Evolutionary conservation across 1,140 invertebrate species (phyloP).

Genomic region (Cepaea nemoralis): DNA sequence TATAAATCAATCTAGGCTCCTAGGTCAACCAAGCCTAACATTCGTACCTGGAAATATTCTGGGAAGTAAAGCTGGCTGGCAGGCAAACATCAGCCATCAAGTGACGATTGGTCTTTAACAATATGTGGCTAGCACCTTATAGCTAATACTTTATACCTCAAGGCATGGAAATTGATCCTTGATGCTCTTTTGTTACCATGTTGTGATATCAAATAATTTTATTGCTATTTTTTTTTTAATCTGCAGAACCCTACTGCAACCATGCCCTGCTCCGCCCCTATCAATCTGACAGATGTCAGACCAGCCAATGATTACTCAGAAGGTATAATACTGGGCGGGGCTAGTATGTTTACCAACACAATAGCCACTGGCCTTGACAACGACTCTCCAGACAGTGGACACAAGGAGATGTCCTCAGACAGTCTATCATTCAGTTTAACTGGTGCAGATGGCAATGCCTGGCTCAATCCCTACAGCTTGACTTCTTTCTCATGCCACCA

Average conservation of each 20-base stretch:
- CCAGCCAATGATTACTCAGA: slow-evolving; percentile 25
- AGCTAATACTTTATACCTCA: no score
- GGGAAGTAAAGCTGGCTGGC: no score
- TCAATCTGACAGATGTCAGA: slow-evolving; percentile 54
- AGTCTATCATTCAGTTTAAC: slow-evolving; percentile 52
- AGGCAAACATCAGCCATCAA: no score
- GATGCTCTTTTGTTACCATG: no score
- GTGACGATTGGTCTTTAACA: no score
- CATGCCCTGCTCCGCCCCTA: slow-evolving; percentile 57
- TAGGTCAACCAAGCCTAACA: no score
- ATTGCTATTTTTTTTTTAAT: slow-evolving; percentile 3
- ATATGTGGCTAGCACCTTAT: no score
- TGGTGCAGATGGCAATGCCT: slow-evolving; percentile 36
- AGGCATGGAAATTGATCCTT: no score
- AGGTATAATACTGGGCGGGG: slow-evolving; percentile 18
- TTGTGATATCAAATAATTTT: background rate
- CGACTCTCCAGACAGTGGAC: slow-evolving; percentile 66
- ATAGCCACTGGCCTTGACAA: slow-evolving; percentile 54
- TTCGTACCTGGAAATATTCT: no score
- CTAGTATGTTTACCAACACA: slow-evolving; percentile 51
- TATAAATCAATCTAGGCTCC: no score
- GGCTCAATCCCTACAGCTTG: slow-evolving; percentile 44
- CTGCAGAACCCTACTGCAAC: slow-evolving; percentile 60
- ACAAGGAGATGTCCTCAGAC: slow-evolving; percentile 66
- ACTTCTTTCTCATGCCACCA: background rate